Evolutionary conservation across 2,113 vertebrate species (phyloP).

Genomic region (Pungitius pungitius): DNA sequence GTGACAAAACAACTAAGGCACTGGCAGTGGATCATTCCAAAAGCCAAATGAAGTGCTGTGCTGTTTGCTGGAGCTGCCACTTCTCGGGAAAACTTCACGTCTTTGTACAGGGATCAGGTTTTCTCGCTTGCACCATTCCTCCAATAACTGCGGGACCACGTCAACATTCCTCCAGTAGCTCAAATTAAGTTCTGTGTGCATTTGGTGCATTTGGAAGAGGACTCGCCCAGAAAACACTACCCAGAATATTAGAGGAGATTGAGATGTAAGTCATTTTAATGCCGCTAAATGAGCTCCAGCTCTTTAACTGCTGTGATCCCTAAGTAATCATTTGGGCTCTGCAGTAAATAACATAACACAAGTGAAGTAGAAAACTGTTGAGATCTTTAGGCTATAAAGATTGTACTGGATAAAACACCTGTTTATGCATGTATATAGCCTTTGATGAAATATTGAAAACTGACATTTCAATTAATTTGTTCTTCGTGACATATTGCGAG

Average conservation of each 20-base stretch:
- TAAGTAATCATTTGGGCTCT: not conserved
- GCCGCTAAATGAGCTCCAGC: not conserved
- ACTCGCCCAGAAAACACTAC: slow-evolving; percentile 3
- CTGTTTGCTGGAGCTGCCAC: slow-evolving; percentile 15
- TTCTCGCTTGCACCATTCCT: slow-evolving; percentile 15
- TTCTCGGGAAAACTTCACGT: not conserved
- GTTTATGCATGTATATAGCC: not conserved
- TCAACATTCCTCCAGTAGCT: slow-evolving; percentile 14
- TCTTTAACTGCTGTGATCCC: not conserved
- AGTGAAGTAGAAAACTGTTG: not conserved
- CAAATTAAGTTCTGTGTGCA: not conserved
- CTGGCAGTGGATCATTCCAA: not conserved
- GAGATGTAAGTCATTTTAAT: slow-evolving; percentile 11
- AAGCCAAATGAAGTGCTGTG: not conserved
- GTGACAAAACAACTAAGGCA: not conserved
- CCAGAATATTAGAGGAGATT: slow-evolving; percentile 12
- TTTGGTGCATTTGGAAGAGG: slow-evolving; percentile 10
- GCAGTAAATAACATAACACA: not conserved
- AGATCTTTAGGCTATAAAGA: not conserved
- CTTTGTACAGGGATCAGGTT: slow-evolving; percentile 14
- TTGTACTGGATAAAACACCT: not conserved
- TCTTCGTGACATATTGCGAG: not conserved
- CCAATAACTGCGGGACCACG: slow-evolving; percentile 5
- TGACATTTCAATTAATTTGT: not conserved
- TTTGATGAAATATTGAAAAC: not conserved